A percentile compares a stretch with the other conserved stretches of the same genome.
Conservation (phyloP, 2,888 invertebrate genomes). For the Drosophila acutilabella region DNA sequence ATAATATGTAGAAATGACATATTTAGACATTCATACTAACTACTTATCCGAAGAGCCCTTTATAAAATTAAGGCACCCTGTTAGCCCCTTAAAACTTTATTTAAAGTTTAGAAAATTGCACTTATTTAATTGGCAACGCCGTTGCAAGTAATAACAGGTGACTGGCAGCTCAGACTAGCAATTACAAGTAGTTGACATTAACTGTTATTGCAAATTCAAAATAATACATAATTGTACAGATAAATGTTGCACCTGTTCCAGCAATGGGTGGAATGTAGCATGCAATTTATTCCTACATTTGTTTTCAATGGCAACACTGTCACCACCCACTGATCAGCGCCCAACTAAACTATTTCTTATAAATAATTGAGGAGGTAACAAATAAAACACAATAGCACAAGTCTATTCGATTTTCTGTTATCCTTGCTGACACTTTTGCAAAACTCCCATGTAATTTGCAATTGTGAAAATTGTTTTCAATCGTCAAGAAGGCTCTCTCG, state of each 20-base stretch:
- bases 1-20: too few relatives aligned
- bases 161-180: not conserved
- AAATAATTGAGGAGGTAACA: conserved; percentile 44
- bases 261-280: not conserved
- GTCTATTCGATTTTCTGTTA: conserved; percentile 6
- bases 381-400: conserved; percentile 13
- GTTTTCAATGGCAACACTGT: not conserved
- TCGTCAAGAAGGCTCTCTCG: conserved; percentile 14
- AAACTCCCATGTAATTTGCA: conserved; percentile 26
- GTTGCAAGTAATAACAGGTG: conserved; percentile 6
- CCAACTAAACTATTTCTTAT: conserved; percentile 25
- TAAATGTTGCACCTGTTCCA: not conserved
- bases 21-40: too few relatives aligned
- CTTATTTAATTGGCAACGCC: not conserved
- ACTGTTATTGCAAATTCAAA: not conserved
- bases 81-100: too few relatives aligned
- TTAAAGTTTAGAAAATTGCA: not conserved
- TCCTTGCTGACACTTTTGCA: conserved; percentile 16
- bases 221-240: conserved; percentile 1
- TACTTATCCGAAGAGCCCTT: too few relatives aligned
- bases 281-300: conserved; percentile 1
- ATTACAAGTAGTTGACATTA: conserved; percentile 12
- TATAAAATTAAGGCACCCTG: too few relatives aligned
- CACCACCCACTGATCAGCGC: conserved; percentile 5
- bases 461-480: conserved; percentile 57